Conservation (phyloP, 2,888 invertebrate genomes). For the Gibbula magus region DNA sequence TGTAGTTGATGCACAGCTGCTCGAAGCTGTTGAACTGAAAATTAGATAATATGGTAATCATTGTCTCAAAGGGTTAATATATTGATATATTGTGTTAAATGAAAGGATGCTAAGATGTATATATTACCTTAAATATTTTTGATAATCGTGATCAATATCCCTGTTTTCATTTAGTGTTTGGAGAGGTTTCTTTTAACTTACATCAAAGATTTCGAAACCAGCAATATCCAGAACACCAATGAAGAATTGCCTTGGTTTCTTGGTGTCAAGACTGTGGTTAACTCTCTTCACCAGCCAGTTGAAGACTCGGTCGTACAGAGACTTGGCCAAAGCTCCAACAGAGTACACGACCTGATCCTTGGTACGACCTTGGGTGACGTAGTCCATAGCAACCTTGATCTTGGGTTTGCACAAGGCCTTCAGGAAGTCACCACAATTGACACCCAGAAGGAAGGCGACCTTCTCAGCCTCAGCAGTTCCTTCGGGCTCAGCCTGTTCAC, state of each 20-base stretch:
- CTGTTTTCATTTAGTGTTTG: neutral
- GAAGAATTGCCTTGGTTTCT: slow-evolving; percentile 98
- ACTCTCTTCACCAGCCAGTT: slow-evolving; percentile 97
- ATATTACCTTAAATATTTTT: too few species aligned
- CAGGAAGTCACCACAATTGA: slow-evolving; percentile 90
- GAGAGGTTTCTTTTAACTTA: too few species aligned
- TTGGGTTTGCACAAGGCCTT: slow-evolving; percentile 88
- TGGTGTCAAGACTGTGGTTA: slow-evolving; percentile 99
- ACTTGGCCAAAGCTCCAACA: slow-evolving; percentile 76
- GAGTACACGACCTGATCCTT: slow-evolving; percentile 82
- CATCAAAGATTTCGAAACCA: slow-evolving; percentile 99
- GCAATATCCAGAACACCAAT: slow-evolving; percentile 99
- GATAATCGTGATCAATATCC: too few species aligned
- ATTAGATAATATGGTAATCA: too few species aligned
- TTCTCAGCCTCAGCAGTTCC: slow-evolving; percentile 85
- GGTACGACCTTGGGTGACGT: slow-evolving; percentile 99
- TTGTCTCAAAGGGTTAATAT: too few species aligned
- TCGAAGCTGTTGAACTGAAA: slow-evolving; percentile 95
- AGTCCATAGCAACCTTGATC: slow-evolving; percentile 97
- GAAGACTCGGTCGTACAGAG: slow-evolving; percentile 77
- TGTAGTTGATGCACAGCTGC: slow-evolving; percentile 98
- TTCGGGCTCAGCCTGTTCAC: slow-evolving; percentile 86
- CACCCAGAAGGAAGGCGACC: slow-evolving; percentile 92
- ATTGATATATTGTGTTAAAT: too few species aligned
- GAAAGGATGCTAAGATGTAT: too few species aligned